phyloP scores from a whole-genome alignment of 2,888 invertebrate genomes.

The Cephus runcator region DNA sequence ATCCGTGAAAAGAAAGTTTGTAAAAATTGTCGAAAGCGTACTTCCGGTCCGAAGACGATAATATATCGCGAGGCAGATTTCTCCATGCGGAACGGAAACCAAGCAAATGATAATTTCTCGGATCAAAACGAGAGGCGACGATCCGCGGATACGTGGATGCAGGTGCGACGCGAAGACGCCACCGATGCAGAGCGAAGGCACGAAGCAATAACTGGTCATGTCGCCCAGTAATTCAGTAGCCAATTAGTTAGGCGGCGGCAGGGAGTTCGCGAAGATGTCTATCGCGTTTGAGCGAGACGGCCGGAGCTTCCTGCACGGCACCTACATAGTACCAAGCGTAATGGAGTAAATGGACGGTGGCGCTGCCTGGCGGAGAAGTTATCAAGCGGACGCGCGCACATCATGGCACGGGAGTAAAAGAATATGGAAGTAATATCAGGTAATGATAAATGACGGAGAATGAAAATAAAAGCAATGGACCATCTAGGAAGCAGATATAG shows the following conservation, averaged over 20 bases:
- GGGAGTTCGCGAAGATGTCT: slow-evolving; percentile 52
- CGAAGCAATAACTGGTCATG: slow-evolving; percentile 57
- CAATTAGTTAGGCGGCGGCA: slow-evolving; percentile 59
- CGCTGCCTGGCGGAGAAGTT: background rate
- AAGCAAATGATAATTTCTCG: background rate
- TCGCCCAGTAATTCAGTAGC: slow-evolving; percentile 61
- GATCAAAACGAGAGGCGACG: background rate
- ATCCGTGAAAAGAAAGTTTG: background rate
- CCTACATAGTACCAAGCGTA: background rate
- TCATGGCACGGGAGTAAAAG: background rate
- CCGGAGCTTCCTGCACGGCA: slow-evolving; percentile 5
- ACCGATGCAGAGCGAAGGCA: slow-evolving; percentile 38
- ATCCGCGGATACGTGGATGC: background rate
- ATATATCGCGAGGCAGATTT: background rate
- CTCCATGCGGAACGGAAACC: background rate
- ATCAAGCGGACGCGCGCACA: background rate
- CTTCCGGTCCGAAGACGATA: background rate
- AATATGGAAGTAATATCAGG: background rate
- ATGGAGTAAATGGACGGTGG: background rate
- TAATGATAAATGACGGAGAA: background rate
- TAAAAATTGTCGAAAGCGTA: background rate
- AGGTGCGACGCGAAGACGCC: background rate
- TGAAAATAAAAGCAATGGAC: background rate
- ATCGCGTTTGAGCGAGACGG: slow-evolving; percentile 39
- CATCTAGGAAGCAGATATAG: background rate